These are phyloP conservation scores for Mimumesa dahlbomi DNA, from an alignment of 2,888 invertebrate genomes.

Conservation along the genomic window DNA sequence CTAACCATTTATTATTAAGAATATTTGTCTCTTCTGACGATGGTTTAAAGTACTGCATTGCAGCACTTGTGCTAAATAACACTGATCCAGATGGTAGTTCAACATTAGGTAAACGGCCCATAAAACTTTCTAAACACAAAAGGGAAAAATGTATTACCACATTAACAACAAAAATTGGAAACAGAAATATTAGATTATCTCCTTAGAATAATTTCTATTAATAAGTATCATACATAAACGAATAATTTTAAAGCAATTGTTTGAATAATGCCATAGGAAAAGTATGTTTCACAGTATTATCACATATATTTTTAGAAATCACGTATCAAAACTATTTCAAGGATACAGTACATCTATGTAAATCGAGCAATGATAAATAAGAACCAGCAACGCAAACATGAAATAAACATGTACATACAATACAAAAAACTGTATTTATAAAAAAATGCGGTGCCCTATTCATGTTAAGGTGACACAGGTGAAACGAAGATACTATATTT, in stretches of 20 bases:
- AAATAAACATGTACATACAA: not conserved
- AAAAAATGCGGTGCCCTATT: not conserved
- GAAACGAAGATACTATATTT: slow-evolving; percentile 32
- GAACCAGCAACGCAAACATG: not conserved
- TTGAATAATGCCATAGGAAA: too few species aligned
- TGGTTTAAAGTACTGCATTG: slow-evolving; percentile 85
- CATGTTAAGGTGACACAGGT: not conserved
- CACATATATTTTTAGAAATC: not conserved
- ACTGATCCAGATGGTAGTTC: slow-evolving; percentile 83
- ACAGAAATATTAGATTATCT: too few species aligned
- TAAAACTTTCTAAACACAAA: slow-evolving; percentile 78
- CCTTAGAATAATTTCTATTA: too few species aligned
- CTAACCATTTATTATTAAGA: slow-evolving; percentile 78
- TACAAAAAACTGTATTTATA: not conserved
- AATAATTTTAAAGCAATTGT: not conserved
- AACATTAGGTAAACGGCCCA: slow-evolving; percentile 85
- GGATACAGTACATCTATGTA: too few species aligned
- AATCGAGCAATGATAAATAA: not conserved
- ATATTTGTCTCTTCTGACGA: slow-evolving; percentile 74
- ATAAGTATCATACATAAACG: not conserved
- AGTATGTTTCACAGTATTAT: not conserved
- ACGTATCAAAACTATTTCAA: not conserved
- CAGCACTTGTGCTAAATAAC: slow-evolving; percentile 88
- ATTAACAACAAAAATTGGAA: not conserved
- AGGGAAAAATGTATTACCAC: not conserved